phyloP scores from a whole-genome alignment of 2,797 vertebrate species.

The Pipistrellus pipistrellus region DNA sequence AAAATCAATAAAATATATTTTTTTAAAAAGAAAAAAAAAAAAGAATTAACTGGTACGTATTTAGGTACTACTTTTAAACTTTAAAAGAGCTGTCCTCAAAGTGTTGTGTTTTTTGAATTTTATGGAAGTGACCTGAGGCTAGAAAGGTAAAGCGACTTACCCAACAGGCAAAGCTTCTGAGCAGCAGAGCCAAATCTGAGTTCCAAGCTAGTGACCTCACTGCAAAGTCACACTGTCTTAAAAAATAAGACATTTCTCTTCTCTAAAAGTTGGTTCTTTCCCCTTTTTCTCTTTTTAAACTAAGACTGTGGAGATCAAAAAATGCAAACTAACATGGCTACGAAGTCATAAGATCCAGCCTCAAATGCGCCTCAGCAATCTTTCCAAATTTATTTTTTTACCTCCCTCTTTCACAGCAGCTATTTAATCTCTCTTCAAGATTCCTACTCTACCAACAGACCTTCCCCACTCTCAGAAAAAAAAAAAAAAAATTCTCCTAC shows the following conservation, averaged over 20 bases:
- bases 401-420: slow-evolving; percentile 28
- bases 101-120: not conserved
- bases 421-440: slow-evolving; percentile 42
- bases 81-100: not conserved
- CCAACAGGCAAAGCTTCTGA: slow-evolving; percentile 16
- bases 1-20: too few relatives aligned
- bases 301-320: not conserved
- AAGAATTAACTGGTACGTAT: not conserved
- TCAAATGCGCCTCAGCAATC: not conserved
- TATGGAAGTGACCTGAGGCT: not conserved
- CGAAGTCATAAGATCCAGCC: not conserved
- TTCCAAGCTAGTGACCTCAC: not conserved
- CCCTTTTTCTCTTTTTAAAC: slow-evolving; percentile 18
- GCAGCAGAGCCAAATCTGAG: not conserved
- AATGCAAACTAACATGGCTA: slow-evolving; percentile 1
- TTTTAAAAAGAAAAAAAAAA: too few relatives aligned
- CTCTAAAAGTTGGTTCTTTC: not conserved
- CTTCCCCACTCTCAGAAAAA: not conserved
- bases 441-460: not conserved
- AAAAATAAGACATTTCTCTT: not conserved
- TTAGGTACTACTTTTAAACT: slow-evolving; percentile 12
- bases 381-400: slow-evolving; percentile 32
- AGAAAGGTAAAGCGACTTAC: slow-evolving; percentile 18
- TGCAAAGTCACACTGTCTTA: slow-evolving; percentile 24
- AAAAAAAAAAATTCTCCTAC: not conserved